Percentiles rank a stretch among this genome's conserved stretches.
phyloP scores from a whole-genome alignment of 2,113 vertebrate genomes.

The Albula glossodonta region DNA sequence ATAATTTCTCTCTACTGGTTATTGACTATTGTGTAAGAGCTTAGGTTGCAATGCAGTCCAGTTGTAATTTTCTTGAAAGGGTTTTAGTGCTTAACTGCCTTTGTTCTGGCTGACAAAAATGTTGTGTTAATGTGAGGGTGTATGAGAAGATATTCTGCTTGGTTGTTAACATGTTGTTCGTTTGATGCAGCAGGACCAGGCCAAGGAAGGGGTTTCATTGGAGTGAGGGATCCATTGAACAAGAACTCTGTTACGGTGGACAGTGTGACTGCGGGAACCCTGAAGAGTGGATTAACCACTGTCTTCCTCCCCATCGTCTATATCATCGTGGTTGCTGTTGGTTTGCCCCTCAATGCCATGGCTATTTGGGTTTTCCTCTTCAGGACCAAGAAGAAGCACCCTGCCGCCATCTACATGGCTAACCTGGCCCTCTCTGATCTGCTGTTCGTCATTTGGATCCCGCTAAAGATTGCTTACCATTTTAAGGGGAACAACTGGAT shows the following conservation, averaged over 20 bases:
- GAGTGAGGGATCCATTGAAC: accelerated
- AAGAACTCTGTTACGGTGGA: constrained; percentile 9
- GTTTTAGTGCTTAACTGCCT: not conserved
- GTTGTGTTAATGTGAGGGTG: not conserved
- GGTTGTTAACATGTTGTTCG: not conserved
- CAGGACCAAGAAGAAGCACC: constrained; percentile 84
- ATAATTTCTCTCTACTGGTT: no score
- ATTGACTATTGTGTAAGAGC: not conserved
- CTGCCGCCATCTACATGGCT: constrained; percentile 86
- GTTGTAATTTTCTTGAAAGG: not conserved
- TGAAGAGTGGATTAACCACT: constrained; percentile 78
- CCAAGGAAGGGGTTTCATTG: constrained; percentile 31
- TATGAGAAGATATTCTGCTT: not conserved
- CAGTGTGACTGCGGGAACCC: constrained; percentile 7
- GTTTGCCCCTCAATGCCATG: constrained; percentile 82
- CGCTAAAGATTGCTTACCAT: constrained; percentile 89
- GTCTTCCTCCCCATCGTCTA: constrained; percentile 86
- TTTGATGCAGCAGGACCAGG: not conserved
- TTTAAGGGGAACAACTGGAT: constrained; percentile 87
- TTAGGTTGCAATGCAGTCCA: not conserved
- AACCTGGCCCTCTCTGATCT: constrained; percentile 90
- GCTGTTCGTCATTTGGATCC: constrained; percentile 88
- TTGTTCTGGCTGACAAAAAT: not conserved
- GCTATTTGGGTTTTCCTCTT: constrained; percentile 91
- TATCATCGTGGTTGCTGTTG: constrained; percentile 77